Evolutionary conservation across 2,113 vertebrate genomes (phyloP).

Genomic region (Corydoras sp.): DNA sequence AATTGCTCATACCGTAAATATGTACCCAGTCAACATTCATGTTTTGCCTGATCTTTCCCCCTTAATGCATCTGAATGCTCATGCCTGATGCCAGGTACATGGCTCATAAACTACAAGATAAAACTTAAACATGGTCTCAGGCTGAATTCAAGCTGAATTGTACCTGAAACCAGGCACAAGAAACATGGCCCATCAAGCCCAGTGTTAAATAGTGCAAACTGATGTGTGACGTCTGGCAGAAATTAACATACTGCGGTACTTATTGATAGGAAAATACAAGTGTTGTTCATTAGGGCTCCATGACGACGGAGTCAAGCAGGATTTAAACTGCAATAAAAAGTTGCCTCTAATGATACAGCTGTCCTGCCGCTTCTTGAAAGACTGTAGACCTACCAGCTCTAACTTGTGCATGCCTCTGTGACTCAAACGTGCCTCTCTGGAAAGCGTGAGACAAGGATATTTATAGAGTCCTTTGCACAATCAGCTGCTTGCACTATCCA

Average conservation of each 20-base stretch:
- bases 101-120: too few relatives aligned
- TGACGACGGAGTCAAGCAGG: background rate
- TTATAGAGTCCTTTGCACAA: conserved; percentile 14
- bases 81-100: too few relatives aligned
- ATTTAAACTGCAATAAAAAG: conserved; percentile 4
- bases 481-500: conserved; percentile 11
- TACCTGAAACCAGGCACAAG: background rate
- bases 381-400: conserved; percentile 1
- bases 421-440: conserved; percentile 16
- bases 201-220: background rate
- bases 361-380: conserved; percentile 8
- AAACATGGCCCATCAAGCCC: background rate
- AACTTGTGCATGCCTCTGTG: conserved; percentile 13
- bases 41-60: too few relatives aligned
- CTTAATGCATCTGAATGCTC: too few relatives aligned
- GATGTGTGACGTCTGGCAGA: conserved; percentile 1
- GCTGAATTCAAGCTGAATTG: background rate
- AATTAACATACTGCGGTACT: conserved; percentile 13
- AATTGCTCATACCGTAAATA: too few relatives aligned
- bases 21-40: too few relatives aligned
- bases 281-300: conserved; percentile 10
- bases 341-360: conserved; percentile 7
- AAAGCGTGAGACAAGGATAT: conserved; percentile 26
- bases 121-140: too few relatives aligned
- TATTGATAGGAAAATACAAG: background rate